Conservation (phyloP, 1,140 invertebrate species). For the Lordiphosa mommai region DNA sequence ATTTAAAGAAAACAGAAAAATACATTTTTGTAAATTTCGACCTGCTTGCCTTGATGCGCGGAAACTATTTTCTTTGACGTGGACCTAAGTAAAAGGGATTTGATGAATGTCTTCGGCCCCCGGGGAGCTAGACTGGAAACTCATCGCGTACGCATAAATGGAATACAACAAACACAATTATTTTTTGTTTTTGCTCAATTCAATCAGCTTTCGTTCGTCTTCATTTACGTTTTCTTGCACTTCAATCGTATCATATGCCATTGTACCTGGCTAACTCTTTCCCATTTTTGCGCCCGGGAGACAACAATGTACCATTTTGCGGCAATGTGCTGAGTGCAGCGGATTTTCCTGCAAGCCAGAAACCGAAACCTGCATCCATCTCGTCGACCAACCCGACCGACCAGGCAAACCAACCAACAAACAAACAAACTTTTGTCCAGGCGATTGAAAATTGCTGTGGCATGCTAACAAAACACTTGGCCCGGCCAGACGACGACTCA, state of each 20-base stretch:
- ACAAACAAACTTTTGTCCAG: constrained; percentile 68
- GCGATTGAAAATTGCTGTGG: constrained; percentile 74
- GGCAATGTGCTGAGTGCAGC: constrained; percentile 65
- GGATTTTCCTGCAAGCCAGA: constrained; percentile 39
- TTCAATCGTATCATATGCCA: background rate
- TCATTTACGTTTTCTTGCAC: too few relatives aligned
- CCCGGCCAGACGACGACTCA: constrained; percentile 11
- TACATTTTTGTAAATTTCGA: too few relatives aligned
- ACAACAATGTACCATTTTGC: constrained; percentile 19
- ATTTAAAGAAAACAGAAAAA: too few relatives aligned
- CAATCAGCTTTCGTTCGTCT: too few relatives aligned
- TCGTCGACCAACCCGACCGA: background rate
- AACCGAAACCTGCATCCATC: constrained; percentile 31
- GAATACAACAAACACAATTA: too few relatives aligned
- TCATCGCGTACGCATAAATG: too few relatives aligned
- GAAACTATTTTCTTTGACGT: too few relatives aligned
- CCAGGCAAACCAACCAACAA: constrained; percentile 28
- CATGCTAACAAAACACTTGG: constrained; percentile 68
- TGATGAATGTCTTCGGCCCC: too few relatives aligned
- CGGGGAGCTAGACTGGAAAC: too few relatives aligned
- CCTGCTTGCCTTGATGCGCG: too few relatives aligned
- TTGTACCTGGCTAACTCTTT: background rate
- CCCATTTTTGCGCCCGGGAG: constrained; percentile 15
- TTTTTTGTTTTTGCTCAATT: too few relatives aligned
- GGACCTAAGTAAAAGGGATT: too few relatives aligned